Evolutionary conservation across 2,888 invertebrate species (phyloP), one percentile per base, ranked within the genome.

Genomic region (Noctuana brunneofusca): DNA sequence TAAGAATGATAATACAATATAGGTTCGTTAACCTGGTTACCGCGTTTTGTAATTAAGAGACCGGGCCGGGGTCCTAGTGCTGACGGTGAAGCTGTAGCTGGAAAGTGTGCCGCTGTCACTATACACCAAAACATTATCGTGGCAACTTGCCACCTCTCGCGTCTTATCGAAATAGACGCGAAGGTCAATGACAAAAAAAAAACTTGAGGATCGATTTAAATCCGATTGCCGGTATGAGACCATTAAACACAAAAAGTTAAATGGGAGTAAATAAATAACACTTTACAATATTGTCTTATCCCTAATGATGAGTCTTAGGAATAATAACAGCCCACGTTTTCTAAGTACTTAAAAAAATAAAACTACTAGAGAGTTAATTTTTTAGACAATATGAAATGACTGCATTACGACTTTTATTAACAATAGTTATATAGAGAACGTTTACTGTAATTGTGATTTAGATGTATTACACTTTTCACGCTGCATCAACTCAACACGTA

Each of bases 1-100:
- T 75, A 74, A 77, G 79, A 58, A 58, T 41, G 74, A 76, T 75
- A 74, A 71, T 69, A 72, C 69, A 75, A 73, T 76, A 76, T 79
- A 81, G 84, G 91, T 93, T 83, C 89, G 87, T 92, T 92, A 89
- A 84, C 90, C 89, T 72, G 88, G 85, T 89, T 89, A 84, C 84
- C 82, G 82, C 76, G 77, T 80, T 87, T 87, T 81, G 75, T 83
- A 85, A 87, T 87, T 83, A 84, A 85, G 77, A 79, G 73, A 75
- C 77, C 72, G 75, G 69, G 72, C 73, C 72, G 75, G 56, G 66
- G 55, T 64, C 66, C 64, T 67, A 52, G 56, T 52, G 35, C 11
- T 18, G 53, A 68, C 65, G 43, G 18, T 46, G 18, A 12, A 20
- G 43, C 43, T 62, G 64, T 49, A 50, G 64, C 59, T 65, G 74